phyloP scores from a whole-genome alignment of 2,797 vertebrate species.

The Thripadectes ignobilis region DNA sequence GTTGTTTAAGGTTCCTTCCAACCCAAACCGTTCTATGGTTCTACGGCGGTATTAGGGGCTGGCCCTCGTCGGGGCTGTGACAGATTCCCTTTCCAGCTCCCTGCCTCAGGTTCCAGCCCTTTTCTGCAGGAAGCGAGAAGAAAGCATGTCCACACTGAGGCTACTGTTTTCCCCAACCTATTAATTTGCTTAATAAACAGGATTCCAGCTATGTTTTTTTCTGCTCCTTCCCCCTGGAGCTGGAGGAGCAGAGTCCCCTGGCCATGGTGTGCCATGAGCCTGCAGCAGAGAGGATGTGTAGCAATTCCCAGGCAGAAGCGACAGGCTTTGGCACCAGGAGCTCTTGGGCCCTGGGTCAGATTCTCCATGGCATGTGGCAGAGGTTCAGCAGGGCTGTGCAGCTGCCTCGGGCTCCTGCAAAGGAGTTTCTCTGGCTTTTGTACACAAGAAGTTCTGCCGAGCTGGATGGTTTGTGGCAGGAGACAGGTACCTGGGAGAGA shows the following conservation, averaged over 20 bases:
- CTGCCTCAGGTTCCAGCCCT: not conserved
- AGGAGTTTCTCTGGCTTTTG: not conserved
- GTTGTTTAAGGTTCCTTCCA: not conserved
- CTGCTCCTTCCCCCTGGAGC: not conserved
- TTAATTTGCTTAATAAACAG: constrained; percentile 40
- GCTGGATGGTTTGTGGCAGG: not conserved
- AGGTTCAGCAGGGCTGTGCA: not conserved
- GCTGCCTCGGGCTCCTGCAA: constrained; percentile 14
- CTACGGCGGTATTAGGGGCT: fast-evolving
- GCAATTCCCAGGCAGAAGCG: not conserved
- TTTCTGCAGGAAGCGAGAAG: not conserved
- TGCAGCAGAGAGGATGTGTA: not conserved
- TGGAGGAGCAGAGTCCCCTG: not conserved
- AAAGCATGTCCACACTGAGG: not conserved
- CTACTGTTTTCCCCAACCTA: not conserved
- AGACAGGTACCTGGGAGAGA: not conserved
- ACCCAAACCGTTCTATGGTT: not conserved
- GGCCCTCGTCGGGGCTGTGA: not conserved
- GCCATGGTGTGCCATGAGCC: not conserved
- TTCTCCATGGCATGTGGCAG: not conserved
- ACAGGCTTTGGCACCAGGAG: not conserved
- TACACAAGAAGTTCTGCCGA: not conserved
- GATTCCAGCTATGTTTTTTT: not conserved
- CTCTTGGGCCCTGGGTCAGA: not conserved
- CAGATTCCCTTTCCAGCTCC: not conserved